Evolutionary conservation across 2,797 vertebrate genomes (phyloP).

Genomic region (Myiotriccus ornatus): DNA sequence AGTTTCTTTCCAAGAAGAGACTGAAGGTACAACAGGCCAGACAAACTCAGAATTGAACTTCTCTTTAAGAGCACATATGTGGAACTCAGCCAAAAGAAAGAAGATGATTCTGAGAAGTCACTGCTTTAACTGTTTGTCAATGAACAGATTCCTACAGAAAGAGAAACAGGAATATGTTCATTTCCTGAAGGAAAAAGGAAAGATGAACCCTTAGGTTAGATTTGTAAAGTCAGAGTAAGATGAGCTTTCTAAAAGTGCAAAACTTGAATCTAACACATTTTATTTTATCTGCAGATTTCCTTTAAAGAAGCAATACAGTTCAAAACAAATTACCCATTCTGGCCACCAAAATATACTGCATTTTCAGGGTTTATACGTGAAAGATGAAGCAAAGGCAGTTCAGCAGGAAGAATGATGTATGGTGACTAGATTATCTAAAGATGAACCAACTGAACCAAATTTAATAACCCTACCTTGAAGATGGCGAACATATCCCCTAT

Average conservation of each 20-base stretch:
- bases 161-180: neutral
- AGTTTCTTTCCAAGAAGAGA: neutral
- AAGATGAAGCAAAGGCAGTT: neutral
- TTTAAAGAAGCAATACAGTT: neutral
- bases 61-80: neutral
- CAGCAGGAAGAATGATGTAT: neutral
- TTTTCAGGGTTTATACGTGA: neutral
- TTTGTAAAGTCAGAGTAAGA: neutral
- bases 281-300: neutral
- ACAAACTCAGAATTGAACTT: neutral
- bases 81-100: neutral
- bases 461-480: neutral
- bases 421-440: neutral
- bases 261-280: neutral
- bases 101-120: neutral
- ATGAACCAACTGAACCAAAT: neutral
- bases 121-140: rapidly evolving
- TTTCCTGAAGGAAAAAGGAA: neutral
- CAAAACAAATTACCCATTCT: neutral
- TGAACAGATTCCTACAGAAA: neutral
- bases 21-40: neutral
- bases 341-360: neutral
- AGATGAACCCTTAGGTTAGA: neutral
- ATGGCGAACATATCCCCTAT: neutral
- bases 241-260: neutral